Base-by-base conservation (phyloP, 64 coral and sea anemone species). In the Pocillopora damicornis region DNA sequence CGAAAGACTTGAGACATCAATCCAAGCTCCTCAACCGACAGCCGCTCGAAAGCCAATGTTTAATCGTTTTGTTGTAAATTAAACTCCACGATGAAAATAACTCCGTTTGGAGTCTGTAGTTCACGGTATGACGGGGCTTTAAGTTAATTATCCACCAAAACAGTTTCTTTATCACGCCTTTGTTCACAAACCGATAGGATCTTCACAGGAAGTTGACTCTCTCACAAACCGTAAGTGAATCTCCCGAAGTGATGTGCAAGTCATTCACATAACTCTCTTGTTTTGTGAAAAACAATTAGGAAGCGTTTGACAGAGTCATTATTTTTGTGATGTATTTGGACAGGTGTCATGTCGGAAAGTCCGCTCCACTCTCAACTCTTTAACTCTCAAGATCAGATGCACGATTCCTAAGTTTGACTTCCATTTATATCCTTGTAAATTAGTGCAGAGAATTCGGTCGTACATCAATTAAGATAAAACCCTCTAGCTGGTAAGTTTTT, bases 1-100 rank as follows among this genome's bases (percentile, higher is more conserved):
- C 2, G 42, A 89, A 61, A 93, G 75, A 60, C 71, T 82, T 79
- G 89, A 89, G 37, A 56, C 25, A 38, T 11, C 80, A 83, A 63
- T 30, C 36, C 16, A 15, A 23, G 25, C 11, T 71, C 20, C 20
- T 9, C 11, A 71, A 25, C 18, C n/a, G 67, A 71, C 20, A 20
- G 67, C 25, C 25, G 67, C 9, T 71, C 9, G 18, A 71, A 20
- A 4, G 22, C 22, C 22, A 22, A 7, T 1, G n/a, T 25, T 71
- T 23, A 11, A 16, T 20, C 22, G 17, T 22, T 16, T 71, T 23
- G 67, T 23, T 71, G 11, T 26, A 71, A 20, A 63, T 17, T 63
- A 17, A 13, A 71, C 10, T 11, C 67, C n/a, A 10, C 1, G 67
- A 23, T n/a, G 67, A 23, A 71, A 71, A 23, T 23, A n/a, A 25